Evolutionary conservation across 2,888 invertebrate species (phyloP), one percentile per base, ranked within the genome.

Genomic region (Bombylius major): DNA sequence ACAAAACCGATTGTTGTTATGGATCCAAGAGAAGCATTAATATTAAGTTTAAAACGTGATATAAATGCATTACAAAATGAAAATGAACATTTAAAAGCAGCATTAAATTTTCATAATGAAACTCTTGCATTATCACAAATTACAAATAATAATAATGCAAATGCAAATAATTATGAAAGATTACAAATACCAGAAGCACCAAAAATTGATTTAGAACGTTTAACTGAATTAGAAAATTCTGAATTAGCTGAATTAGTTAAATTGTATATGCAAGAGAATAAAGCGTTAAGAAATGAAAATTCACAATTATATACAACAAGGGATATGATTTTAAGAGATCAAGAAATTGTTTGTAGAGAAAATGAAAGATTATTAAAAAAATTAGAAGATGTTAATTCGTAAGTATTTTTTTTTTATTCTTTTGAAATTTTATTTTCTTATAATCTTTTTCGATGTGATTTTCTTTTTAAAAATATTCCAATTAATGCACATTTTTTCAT

Each of bases 1-100:
- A 90, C 92, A 0, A 94, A 93, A 69, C 96, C 96, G 0, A 84
- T 94, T 23, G 86, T 96, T 34, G 87, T 93, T 72, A 94, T 96
- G 92, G 95, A 96, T 70, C 93, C 95, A 0, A 78, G 94, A 60
- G 96, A 96, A 70, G 90, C 93, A 5, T 76, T 95, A 13, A 95
- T 96, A 60, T 70, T 95, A 47, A 91, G 88, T 64, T 71, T 96
- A 60, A 93, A 93, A 72, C 78, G 91, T 47, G 94, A 95, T 75
- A 86, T 95, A 9, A 84, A 84, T 57, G 84, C 87, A 0, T 76
- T 96, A 14, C 84, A 91, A 65, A 84, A 83, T 58, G 95, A 96
- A 75, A 96, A 96, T 70, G 86, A 89, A 60, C 92, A 93, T 66
- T 75, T 96, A 5, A 78, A 89, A 62, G 80, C 87, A 9, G 87